Conservation (phyloP, 2,113 vertebrate species). For the Cryptotis parvus region DNA sequence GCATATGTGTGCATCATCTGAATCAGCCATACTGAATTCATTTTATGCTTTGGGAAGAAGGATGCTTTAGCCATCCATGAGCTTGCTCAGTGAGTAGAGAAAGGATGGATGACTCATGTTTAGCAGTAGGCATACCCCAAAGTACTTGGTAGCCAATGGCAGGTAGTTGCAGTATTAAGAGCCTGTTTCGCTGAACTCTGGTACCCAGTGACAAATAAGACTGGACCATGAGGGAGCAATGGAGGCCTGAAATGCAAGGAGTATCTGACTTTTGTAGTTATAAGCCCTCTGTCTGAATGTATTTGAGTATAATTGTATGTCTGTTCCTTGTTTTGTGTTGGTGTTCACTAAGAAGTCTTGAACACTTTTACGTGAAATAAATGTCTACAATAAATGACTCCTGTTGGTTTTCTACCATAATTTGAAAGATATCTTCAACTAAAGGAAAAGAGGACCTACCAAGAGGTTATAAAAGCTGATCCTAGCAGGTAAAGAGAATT, state of each 20-base stretch:
- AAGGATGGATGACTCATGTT: background rate
- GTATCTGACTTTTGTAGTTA: background rate
- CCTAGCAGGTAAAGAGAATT: background rate
- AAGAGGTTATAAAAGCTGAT: background rate
- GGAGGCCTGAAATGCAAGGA: background rate
- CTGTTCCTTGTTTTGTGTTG: slow-evolving; percentile 39
- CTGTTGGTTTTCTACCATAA: slow-evolving; percentile 35
- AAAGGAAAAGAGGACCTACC: background rate
- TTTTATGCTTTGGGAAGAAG: background rate
- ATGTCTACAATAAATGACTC: slow-evolving; percentile 62
- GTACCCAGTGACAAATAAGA: background rate
- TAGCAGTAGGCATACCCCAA: background rate
- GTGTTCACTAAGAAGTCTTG: slow-evolving; percentile 66
- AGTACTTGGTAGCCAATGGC: background rate
- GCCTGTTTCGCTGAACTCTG: background rate
- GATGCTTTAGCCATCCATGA: background rate
- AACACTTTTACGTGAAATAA: slow-evolving; percentile 69
- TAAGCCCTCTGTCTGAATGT: slow-evolving; percentile 29
- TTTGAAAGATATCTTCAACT: slow-evolving; percentile 23
- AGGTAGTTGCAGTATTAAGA: background rate
- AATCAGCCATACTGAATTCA: background rate
- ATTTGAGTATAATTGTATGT: slow-evolving; percentile 35
- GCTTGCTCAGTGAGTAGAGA: background rate
- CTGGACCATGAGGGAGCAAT: background rate
- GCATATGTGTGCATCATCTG: too few relatives aligned